These are phyloP conservation scores for Thamnophis elegans DNA, from an alignment of 2,797 vertebrate species.

Conservation along the genomic window DNA sequence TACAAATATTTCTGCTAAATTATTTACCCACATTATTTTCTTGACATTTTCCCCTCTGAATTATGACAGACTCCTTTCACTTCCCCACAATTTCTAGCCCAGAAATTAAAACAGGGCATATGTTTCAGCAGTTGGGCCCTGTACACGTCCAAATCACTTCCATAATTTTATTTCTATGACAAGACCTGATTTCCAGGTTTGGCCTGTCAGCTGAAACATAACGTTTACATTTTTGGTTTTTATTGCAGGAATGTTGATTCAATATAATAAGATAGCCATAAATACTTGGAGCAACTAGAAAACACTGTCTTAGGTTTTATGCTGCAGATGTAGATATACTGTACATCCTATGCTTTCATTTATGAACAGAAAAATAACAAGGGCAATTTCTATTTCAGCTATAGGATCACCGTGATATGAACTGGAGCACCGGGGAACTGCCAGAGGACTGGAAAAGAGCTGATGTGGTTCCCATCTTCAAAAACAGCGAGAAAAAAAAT, in stretches of 20 bases:
- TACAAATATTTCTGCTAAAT: background rate
- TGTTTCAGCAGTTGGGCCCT: background rate
- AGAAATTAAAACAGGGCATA: background rate
- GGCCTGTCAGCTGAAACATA: background rate
- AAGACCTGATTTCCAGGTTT: background rate
- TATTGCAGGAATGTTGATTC: background rate
- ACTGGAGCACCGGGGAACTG: too few species aligned
- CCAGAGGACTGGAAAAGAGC: too few species aligned
- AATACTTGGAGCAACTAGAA: background rate
- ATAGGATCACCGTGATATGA: background rate
- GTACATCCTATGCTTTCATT: background rate
- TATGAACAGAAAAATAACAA: background rate
- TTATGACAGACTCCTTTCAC: background rate
- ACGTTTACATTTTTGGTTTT: background rate
- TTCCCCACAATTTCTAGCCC: background rate
- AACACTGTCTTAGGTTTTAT: background rate
- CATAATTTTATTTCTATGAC: background rate
- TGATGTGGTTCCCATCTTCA: too few species aligned
- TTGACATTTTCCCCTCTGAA: background rate
- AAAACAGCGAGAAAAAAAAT: too few species aligned
- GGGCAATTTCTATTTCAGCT: background rate
- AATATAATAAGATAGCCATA: background rate
- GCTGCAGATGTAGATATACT: background rate
- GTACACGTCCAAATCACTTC: background rate
- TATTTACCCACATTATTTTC: background rate